Evolutionary conservation across 2,888 invertebrate species (phyloP).

Genomic region (Rosalia funebris): DNA sequence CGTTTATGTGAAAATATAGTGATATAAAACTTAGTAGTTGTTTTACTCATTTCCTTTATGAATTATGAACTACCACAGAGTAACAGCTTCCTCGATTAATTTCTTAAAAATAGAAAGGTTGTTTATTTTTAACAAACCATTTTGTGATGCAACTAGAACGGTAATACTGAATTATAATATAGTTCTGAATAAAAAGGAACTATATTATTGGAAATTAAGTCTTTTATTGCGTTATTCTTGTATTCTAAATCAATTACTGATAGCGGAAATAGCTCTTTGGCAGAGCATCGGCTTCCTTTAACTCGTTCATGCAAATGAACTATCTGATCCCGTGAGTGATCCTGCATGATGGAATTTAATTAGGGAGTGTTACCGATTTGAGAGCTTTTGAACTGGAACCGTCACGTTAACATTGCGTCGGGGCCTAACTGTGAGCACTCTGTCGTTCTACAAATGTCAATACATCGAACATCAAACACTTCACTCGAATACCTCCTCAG

Average conservation of each 20-base stretch:
- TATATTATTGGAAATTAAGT: too few species aligned
- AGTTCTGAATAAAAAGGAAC: too few species aligned
- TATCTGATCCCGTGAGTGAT: conserved; percentile 46
- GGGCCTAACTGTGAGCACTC: conserved; percentile 18
- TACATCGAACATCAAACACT: conserved; percentile 32
- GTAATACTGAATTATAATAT: too few species aligned
- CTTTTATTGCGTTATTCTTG: too few species aligned
- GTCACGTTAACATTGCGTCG: conserved; percentile 23
- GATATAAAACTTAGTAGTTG: too few species aligned
- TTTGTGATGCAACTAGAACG: too few species aligned
- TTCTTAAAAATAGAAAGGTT: too few species aligned
- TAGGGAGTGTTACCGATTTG: conserved; percentile 39
- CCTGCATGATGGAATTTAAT: conserved; percentile 43
- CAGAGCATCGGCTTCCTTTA: conserved; percentile 34
- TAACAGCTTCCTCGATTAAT: too few species aligned
- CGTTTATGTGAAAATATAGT: too few species aligned
- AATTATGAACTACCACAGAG: too few species aligned
- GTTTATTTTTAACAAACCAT: too few species aligned
- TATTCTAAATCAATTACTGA: conserved; percentile 7
- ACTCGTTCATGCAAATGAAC: conserved; percentile 48
- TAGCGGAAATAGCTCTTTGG: not conserved
- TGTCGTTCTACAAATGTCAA: conserved; percentile 23
- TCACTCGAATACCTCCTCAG: conserved; percentile 28
- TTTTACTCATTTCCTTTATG: too few species aligned
- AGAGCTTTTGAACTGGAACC: conserved; percentile 43